phyloP scores from a whole-genome alignment of 2,113 vertebrate genomes.

The Sphaerodactylus townsendi region DNA sequence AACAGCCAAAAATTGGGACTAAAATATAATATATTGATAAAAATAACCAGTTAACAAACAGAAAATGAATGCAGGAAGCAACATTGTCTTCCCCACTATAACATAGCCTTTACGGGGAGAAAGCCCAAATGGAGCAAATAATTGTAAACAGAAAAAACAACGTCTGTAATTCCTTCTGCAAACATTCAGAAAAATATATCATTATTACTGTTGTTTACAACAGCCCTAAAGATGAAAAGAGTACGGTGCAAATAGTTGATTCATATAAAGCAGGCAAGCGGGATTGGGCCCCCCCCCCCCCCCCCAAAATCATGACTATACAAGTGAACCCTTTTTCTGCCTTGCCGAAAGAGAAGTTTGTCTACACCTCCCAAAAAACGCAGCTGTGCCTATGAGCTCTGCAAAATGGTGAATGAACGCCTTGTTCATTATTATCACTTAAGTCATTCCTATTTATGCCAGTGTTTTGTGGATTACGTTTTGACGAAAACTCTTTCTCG shows the following conservation, averaged over 20 bases:
- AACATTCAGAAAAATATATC: constrained; percentile 9
- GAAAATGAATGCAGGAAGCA: constrained; percentile 25
- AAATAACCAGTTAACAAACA: background rate
- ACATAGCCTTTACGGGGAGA: constrained; percentile 30
- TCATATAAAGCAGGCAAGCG: background rate
- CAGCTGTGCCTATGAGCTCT: constrained; percentile 71
- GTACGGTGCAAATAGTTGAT: background rate
- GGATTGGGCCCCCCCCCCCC: constrained; percentile 45
- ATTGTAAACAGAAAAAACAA: background rate
- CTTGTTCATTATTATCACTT: constrained; percentile 77
- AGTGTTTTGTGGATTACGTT: constrained; percentile 80
- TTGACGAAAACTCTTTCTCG: constrained; percentile 77
- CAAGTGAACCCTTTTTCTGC: constrained; percentile 48
- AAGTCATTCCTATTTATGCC: constrained; percentile 76
- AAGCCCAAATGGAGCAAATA: constrained; percentile 12
- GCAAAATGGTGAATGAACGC: constrained; percentile 72
- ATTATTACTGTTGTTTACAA: too few species aligned
- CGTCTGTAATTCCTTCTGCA: background rate
- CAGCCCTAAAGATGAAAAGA: background rate
- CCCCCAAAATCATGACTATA: background rate
- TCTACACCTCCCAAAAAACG: constrained; percentile 57
- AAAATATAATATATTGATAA: background rate
- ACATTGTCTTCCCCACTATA: constrained; percentile 9
- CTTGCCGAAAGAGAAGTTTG: constrained; percentile 48
- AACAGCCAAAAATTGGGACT: background rate